Evolutionary conservation across 2,113 vertebrate genomes (phyloP).

Genomic region (Microcebus ravelobensis): DNA sequence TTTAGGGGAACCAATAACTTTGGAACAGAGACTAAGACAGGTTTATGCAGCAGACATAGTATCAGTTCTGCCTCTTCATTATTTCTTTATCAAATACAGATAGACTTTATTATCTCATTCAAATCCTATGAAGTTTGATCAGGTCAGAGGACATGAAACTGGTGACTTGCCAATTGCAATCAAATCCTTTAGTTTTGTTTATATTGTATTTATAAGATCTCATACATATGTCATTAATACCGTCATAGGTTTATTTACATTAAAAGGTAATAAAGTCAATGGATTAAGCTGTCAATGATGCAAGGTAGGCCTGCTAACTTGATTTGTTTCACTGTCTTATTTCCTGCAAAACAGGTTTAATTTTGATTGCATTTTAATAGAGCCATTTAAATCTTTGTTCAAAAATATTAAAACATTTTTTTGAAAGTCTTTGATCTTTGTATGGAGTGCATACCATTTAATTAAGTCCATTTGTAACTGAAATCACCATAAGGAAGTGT

Average conservation of each 20-base stretch:
- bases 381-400: background rate
- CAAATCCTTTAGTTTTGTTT: background rate
- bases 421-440: background rate
- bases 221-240: background rate
- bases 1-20: background rate
- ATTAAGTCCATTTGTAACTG: background rate
- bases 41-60: background rate
- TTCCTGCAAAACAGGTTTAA: background rate
- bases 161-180: background rate
- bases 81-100: background rate
- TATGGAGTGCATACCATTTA: background rate
- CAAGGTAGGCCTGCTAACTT: background rate
- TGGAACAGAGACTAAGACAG: background rate
- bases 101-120: background rate
- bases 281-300: background rate
- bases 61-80: background rate
- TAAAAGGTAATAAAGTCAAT: slow-evolving; percentile 34
- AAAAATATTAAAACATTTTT: background rate
- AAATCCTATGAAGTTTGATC: background rate
- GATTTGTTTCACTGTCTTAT: background rate
- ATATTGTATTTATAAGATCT: background rate
- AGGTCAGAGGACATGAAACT: background rate
- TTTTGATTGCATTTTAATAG: background rate
- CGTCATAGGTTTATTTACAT: background rate
- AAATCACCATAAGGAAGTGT: background rate